These are phyloP conservation scores for Odontamblyopus rebecca DNA, from an alignment of 2,797 vertebrate genomes.

Conservation along the genomic window DNA sequence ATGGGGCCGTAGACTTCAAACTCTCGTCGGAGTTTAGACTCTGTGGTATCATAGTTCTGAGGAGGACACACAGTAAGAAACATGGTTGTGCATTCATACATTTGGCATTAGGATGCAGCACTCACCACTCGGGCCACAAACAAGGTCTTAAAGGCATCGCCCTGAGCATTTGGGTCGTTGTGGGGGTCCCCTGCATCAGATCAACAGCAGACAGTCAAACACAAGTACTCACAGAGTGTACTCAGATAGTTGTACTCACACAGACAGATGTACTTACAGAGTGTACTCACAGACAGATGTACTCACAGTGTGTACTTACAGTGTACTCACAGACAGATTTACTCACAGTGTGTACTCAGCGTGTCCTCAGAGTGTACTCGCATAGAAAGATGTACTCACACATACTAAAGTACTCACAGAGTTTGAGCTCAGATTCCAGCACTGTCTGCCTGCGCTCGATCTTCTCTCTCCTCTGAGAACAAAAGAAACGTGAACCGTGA, in stretches of 20 bases:
- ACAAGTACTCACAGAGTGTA: neutral
- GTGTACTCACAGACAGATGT: constrained; percentile 14
- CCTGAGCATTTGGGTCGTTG: constrained; percentile 92
- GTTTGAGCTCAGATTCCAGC: constrained; percentile 90
- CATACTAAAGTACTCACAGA: constrained; percentile 81
- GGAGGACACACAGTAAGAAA: constrained; percentile 13
- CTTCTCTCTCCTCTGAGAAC: constrained; percentile 88
- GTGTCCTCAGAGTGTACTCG: no score
- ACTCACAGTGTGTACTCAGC: no score
- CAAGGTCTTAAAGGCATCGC: constrained; percentile 93
- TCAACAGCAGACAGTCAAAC: neutral
- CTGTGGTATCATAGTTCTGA: constrained; percentile 94
- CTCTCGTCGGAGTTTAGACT: constrained; percentile 92
- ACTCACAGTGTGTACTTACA: constrained; percentile 77
- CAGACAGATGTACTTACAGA: constrained; percentile 80
- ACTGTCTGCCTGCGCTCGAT: constrained; percentile 91
- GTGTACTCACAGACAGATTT: no score
- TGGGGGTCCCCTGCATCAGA: constrained; percentile 88
- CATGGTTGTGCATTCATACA: neutral
- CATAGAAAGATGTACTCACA: neutral
- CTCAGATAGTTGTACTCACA: neutral
- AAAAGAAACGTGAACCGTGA: neutral
- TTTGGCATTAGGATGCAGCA: constrained; percentile 9
- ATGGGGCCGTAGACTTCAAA: constrained; percentile 96
- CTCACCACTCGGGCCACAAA: constrained; percentile 94